Base-by-base conservation (phyloP, 2,888 invertebrate genomes). In the Aelia acuminata region DNA sequence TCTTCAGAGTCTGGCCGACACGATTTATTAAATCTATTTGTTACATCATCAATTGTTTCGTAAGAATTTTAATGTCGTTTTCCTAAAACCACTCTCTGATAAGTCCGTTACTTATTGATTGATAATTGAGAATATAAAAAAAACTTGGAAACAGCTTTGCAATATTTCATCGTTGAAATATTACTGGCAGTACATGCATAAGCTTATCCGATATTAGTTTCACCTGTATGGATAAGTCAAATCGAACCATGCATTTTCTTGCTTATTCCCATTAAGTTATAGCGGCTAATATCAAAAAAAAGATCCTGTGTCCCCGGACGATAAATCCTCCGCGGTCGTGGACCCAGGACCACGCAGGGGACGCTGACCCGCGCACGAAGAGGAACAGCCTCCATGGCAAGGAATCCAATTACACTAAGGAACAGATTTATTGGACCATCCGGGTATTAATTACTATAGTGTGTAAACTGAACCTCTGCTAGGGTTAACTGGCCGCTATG, bases 381-480 rank as follows among this genome's bases (percentile, higher is more conserved):
- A 80, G 35, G 43, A 80, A 80, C 22, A 43, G 80, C 80, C 80
- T 80, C n/a, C 43, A n/a, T 43, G n/a, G 80, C 11, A 22, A 43
- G n/a, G 80, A 80, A 80, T 80, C 80, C 80, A 39, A 80, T 80
- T 80, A 80, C 80, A 43, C n/a, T n/a, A 39, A 47, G 43, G 43
- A 5, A 3, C n/a, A 43, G 80, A 80, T 80, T 80, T 80, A 80
- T 47, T 43, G 43, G 43, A 43, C 80, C 22, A 13, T n/a, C 43
- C 13, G 3, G 13, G 43, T 80, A 80, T 80, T 80, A 80, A 80
- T 80, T 80, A 15, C 43, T 80, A 22, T 43, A 43, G 35, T 43
- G n/a, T 22, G 80, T 80, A 80, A 47, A 4, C 43, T 3, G 22
- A 63, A 7, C 63, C 35, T 31, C 35, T 57, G 57, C 22, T 57